Percentiles rank a stretch among this genome's conserved stretches.
These are phyloP conservation scores for Chrysocyon brachyurus DNA, from an alignment of 2,797 vertebrate species.

Conservation along the genomic window DNA sequence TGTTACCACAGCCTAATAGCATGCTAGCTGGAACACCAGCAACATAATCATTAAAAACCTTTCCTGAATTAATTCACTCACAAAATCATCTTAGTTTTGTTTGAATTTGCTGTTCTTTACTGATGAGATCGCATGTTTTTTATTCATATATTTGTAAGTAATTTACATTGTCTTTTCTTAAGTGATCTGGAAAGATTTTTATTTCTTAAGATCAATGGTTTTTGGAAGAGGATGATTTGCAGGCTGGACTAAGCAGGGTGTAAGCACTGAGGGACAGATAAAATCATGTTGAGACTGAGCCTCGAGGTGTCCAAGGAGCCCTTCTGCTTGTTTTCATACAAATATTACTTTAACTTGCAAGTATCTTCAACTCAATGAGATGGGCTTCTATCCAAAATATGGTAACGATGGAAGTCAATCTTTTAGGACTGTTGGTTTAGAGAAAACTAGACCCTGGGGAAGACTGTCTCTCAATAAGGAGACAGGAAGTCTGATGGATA, in stretches of 20 bases:
- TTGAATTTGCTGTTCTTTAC: conserved; percentile 59
- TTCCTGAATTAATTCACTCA: conserved; percentile 49
- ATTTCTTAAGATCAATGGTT: neutral
- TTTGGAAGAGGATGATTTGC: neutral
- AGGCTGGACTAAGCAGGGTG: neutral
- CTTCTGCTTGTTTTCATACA: neutral
- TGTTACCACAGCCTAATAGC: conserved; percentile 1
- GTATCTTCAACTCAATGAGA: neutral
- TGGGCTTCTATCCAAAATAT: neutral
- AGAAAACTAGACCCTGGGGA: conserved; percentile 1
- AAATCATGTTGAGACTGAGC: neutral
- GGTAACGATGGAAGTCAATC: neutral
- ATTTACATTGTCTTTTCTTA: conserved; percentile 42
- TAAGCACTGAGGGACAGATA: neutral
- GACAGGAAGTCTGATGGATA: neutral
- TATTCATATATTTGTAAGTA: conserved; percentile 15
- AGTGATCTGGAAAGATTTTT: conserved; percentile 47
- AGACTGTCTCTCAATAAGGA: neutral
- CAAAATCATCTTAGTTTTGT: conserved; percentile 39
- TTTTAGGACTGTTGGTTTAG: neutral
- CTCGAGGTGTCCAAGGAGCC: neutral
- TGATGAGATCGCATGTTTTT: conserved; percentile 47
- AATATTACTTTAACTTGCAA: neutral
- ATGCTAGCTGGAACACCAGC: conserved; percentile 35
- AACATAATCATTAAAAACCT: conserved; percentile 54